phyloP scores from a whole-genome alignment of 1,140 invertebrate species.

The Rhopalosiphum padi region DNA sequence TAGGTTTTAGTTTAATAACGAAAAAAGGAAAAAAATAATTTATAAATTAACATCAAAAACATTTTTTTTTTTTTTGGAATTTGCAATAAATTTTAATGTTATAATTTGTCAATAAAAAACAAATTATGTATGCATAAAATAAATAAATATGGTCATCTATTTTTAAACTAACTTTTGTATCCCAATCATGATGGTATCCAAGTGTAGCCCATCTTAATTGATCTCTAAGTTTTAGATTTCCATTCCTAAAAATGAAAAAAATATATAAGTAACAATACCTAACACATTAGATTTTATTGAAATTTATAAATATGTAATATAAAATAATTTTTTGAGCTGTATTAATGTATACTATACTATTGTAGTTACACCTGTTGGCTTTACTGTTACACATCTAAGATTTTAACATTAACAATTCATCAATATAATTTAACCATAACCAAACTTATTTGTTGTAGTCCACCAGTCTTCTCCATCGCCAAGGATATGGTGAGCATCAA shows the following conservation, averaged over 20 bases:
- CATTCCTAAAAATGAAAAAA: slow-evolving; percentile 26
- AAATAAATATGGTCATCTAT: slow-evolving; percentile 15
- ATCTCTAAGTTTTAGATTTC: slow-evolving; percentile 62
- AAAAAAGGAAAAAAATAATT: no score
- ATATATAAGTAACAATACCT: not conserved
- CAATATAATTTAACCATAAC: not conserved
- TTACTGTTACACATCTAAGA: not conserved
- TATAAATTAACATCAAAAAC: no score
- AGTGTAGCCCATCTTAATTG: slow-evolving; percentile 90
- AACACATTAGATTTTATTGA: not conserved
- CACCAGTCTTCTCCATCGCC: slow-evolving; percentile 65
- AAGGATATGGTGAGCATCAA: slow-evolving; percentile 69
- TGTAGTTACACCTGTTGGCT: not conserved
- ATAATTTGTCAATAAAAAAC: not conserved
- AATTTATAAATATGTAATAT: not conserved
- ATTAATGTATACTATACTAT: no score
- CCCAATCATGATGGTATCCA: slow-evolving; percentile 96
- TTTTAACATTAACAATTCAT: not conserved
- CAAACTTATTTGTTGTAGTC: slow-evolving; percentile 63
- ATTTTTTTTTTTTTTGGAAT: no score
- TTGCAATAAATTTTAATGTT: not conserved
- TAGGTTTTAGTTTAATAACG: no score
- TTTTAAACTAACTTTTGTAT: slow-evolving; percentile 78
- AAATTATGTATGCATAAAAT: not conserved
- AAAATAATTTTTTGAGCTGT: not conserved